Conservation (phyloP, 2,113 vertebrate species). For the Gallinago media region DNA sequence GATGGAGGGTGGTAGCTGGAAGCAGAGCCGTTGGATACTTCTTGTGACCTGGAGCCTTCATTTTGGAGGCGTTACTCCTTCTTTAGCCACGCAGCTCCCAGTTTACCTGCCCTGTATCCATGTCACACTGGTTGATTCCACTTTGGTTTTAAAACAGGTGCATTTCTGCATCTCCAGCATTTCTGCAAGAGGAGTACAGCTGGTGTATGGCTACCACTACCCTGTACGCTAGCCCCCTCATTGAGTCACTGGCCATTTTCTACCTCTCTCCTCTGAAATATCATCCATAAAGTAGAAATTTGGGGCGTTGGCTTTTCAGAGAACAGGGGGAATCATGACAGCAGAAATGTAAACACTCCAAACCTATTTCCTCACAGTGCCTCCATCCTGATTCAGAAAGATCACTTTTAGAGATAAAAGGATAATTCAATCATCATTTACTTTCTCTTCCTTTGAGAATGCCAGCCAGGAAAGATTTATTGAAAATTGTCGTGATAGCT, state of each 20-base stretch:
- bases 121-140: not conserved
- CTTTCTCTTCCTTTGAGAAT: slow-evolving; percentile 41
- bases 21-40: not conserved
- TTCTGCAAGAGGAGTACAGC: not conserved
- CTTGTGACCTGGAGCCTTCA: not conserved
- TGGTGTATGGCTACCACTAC: not conserved
- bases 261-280: not conserved
- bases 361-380: not conserved
- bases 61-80: fast-evolving
- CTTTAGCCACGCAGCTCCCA: not conserved
- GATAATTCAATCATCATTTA: slow-evolving; percentile 53
- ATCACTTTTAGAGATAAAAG: slow-evolving; percentile 32
- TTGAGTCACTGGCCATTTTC: not conserved
- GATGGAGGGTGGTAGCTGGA: not conserved
- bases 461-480: not conserved
- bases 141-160: not conserved
- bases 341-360: not conserved
- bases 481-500: slow-evolving; percentile 46
- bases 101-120: not conserved
- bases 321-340: not conserved
- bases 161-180: not conserved
- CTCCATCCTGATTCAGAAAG: not conserved
- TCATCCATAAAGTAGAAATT: not conserved
- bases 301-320: not conserved
- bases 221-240: not conserved